Evolutionary conservation across 1,140 invertebrate species (phyloP).

Genomic region (Lordiphosa mommai): DNA sequence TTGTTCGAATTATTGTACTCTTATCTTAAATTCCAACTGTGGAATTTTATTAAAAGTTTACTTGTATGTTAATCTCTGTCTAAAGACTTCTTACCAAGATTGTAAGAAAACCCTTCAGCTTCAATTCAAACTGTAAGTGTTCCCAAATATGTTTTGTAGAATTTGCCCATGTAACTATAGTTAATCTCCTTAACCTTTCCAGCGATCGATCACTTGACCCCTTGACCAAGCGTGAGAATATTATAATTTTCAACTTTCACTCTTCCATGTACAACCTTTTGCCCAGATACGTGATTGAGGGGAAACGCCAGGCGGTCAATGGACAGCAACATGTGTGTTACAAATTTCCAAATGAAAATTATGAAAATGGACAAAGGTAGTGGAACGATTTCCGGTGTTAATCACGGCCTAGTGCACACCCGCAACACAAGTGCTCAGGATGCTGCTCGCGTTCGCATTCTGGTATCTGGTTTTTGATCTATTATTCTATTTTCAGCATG

Average conservation of each 20-base stretch:
- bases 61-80: no score
- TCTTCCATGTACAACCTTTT: conserved; percentile 28
- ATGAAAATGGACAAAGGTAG: conserved; percentile 26
- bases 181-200: background rate
- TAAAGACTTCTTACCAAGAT: no score
- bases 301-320: conserved; percentile 34
- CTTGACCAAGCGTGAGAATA: background rate
- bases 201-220: background rate
- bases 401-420: conserved; percentile 28
- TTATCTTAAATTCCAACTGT: no score
- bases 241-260: conserved; percentile 29
- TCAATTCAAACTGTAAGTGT: no score
- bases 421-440: conserved; percentile 31
- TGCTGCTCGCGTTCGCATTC: conserved; percentile 8
- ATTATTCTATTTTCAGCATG: conserved; percentile 69
- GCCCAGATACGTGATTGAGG: conserved; percentile 29
- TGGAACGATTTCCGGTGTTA: conserved; percentile 38
- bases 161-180: no score
- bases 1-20: no score
- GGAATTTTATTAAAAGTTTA: no score
- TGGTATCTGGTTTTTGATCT: conserved; percentile 62
- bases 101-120: no score
- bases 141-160: no score
- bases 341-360: conserved; percentile 58
- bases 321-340: conserved; percentile 61